Evolutionary conservation across 1,140 invertebrate species (phyloP).

Genomic region (Nomia melanderi): DNA sequence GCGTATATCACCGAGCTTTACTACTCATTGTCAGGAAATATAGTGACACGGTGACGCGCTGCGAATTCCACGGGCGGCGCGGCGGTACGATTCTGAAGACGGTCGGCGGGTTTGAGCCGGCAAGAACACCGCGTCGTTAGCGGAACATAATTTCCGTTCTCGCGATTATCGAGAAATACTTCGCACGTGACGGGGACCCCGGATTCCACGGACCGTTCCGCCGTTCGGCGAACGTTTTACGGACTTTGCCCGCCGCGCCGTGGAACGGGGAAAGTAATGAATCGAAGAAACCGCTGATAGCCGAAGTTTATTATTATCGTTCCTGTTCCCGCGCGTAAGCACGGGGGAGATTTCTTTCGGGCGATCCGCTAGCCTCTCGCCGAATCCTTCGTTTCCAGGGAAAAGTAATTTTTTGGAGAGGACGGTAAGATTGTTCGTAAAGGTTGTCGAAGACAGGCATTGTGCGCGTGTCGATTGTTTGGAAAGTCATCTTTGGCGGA

Average conservation of each 20-base stretch:
- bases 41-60: conserved; percentile 54
- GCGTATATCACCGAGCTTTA: conserved; percentile 62
- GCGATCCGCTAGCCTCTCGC: too few species aligned
- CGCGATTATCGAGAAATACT: conserved; percentile 38
- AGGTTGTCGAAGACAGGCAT: too few species aligned
- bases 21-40: conserved; percentile 65
- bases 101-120: background rate
- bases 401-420: too few species aligned
- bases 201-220: background rate
- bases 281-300: background rate
- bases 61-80: conserved; percentile 52
- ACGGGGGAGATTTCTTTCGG: too few species aligned
- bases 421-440: too few species aligned
- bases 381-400: too few species aligned
- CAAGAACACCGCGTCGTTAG: conserved; percentile 45
- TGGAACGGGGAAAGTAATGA: background rate
- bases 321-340: background rate
- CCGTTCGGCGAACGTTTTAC: background rate
- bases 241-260: background rate
- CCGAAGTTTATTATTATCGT: conserved; percentile 4
- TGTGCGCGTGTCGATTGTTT: too few species aligned
- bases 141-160: conserved; percentile 39
- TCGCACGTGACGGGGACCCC: conserved; percentile 16
- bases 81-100: conserved; percentile 36
- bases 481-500: too few species aligned